Conservation (phyloP, 35 echinoderm and acorn worm species). For the Ophioderma brevispina region DNA sequence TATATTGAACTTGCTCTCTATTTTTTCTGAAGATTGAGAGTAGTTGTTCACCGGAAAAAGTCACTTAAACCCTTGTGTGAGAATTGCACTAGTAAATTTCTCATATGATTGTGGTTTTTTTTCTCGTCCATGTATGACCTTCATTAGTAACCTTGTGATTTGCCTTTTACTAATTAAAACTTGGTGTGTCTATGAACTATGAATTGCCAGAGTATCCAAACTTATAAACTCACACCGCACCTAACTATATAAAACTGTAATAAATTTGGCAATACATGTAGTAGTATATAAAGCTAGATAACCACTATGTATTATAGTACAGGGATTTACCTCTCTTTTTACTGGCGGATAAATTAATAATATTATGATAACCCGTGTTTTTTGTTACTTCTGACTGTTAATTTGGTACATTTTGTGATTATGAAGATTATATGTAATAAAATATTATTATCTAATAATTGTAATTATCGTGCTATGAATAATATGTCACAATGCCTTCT, state of each 20-base stretch:
- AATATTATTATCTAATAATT: not conserved
- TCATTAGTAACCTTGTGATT: not conserved
- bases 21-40: too few species aligned
- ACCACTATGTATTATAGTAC: not conserved
- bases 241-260: not conserved
- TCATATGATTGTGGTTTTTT: too few species aligned
- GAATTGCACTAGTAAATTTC: too few species aligned
- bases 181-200: not conserved
- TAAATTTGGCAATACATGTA: conserved; percentile 4
- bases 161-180: not conserved
- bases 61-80: too few species aligned
- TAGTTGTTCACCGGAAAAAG: too few species aligned
- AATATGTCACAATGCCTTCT: conserved; percentile 3
- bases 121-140: not conserved
- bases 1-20: too few species aligned
- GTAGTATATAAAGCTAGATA: not conserved
- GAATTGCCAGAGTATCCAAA: not conserved
- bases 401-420: not conserved
- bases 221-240: not conserved
- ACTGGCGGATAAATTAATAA: conserved; percentile 2
- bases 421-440: conserved; percentile 13
- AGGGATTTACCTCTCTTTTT: not conserved
- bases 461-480: not conserved
- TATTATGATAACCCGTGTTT: not conserved
- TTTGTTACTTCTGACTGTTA: not conserved